Conservation (phyloP, 2,888 invertebrate species). For the Mycalesis mineus region DNA sequence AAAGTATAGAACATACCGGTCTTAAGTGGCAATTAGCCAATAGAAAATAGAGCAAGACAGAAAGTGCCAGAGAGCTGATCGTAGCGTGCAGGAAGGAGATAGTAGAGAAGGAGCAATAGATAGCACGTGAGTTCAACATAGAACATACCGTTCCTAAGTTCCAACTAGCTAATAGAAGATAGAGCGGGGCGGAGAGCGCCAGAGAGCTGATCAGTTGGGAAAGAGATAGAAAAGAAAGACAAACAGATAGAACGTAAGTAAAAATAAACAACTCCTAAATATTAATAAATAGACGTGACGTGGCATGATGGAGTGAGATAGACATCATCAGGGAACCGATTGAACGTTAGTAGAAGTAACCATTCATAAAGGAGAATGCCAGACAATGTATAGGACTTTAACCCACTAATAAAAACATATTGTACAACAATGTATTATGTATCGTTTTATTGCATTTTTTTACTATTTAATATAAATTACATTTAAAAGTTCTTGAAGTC, state of each 20-base stretch:
- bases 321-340: conserved; percentile 79
- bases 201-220: conserved; percentile 77
- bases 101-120: conserved; percentile 80
- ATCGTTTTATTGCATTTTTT: no score
- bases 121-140: conserved; percentile 79
- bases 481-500: no score
- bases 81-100: conserved; percentile 79
- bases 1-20: neutral
- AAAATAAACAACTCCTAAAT: conserved; percentile 39
- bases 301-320: conserved; percentile 77
- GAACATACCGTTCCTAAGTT: conserved; percentile 43
- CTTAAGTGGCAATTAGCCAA: conserved; percentile 76
- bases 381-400: no score
- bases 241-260: conserved; percentile 81
- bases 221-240: conserved; percentile 80
- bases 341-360: conserved; percentile 77
- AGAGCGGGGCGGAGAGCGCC: conserved; percentile 66
- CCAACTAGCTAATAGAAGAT: conserved; percentile 73
- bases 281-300: conserved; percentile 73
- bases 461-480: no score
- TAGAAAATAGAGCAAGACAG: conserved; percentile 72
- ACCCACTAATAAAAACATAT: no score
- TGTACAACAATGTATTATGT: no score
- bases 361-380: no score
- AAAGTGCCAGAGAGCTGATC: conserved; percentile 74